Base-by-base conservation (phyloP, 2,888 invertebrate genomes). In the Heteromyza rotundicornis region DNA sequence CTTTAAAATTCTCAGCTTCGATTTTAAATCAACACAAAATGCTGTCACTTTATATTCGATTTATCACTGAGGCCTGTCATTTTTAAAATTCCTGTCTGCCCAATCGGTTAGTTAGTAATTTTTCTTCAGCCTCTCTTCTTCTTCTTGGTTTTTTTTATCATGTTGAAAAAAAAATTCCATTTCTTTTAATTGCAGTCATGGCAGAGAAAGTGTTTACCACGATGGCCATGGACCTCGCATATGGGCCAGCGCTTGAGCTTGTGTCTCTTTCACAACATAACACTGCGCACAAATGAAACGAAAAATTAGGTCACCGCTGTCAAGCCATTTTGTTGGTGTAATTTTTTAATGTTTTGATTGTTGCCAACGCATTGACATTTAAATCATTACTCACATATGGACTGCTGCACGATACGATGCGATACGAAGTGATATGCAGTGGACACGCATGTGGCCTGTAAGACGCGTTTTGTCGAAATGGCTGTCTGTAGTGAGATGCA, bases 271-370 rank as follows among this genome's bases (percentile, higher is more conserved):
- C 14, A 40, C 40, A 40, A 40, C n/a, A n/a, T n/a, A 8, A 40
- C n/a, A n/a, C n/a, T n/a, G n/a, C n/a, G n/a, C 12, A 7, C 12
- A 32, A 32, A 8, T 12, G 7, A 12, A 32, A 12, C 27, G 2
- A 52, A n/a, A 61, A 61, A 61, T 40, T 61, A 27, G 61, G 61
- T 61, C 61, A 60, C 17, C 52, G 52, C 57, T 61, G 57, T 57
- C 57, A 61, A 14, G 40, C 16, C n/a, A 32, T n/a, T n/a, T n/a
- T n/a, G n/a, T n/a, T n/a, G n/a, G n/a, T n/a, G n/a, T n/a, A n/a
- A n/a, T n/a, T n/a, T n/a, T n/a, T n/a, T n/a, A n/a, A n/a, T n/a
- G n/a, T n/a, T n/a, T n/a, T n/a, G n/a, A n/a, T n/a, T n/a, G n/a
- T n/a, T n/a, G n/a, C n/a, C n/a, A n/a, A n/a, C n/a, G n/a, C n/a